Evolutionary conservation across 2,797 vertebrate genomes (phyloP).

Genomic region (Myripristis murdjan): DNA sequence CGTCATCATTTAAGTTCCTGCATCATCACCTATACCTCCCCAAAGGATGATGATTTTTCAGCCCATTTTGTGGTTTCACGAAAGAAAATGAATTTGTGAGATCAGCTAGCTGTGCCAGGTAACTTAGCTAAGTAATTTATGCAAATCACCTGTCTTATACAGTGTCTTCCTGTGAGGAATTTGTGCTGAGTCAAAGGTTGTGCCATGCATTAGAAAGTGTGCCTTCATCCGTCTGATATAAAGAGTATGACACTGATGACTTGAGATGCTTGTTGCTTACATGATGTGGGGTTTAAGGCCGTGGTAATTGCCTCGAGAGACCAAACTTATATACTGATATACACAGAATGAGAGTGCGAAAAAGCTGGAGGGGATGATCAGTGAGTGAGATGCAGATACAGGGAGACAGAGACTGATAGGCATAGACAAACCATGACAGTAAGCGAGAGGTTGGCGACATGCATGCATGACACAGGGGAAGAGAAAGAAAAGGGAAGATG

Average conservation of each 20-base stretch:
- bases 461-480: slow-evolving; percentile 35
- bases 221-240: background rate
- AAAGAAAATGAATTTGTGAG: too few relatives aligned
- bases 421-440: slow-evolving; percentile 45
- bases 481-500: slow-evolving; percentile 50
- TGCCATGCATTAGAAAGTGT: slow-evolving; percentile 34
- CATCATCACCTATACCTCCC: too few relatives aligned
- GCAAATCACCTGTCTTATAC: slow-evolving; percentile 31
- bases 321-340: background rate
- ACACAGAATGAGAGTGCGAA: background rate
- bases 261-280: background rate
- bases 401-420: slow-evolving; percentile 34
- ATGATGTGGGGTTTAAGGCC: background rate
- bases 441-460: slow-evolving; percentile 30
- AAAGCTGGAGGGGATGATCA: background rate
- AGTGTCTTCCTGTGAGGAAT: slow-evolving; percentile 28
- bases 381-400: slow-evolving; percentile 18
- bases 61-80: too few relatives aligned
- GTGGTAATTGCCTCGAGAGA: background rate
- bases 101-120: too few relatives aligned
- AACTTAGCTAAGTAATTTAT: slow-evolving; percentile 33
- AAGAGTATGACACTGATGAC: slow-evolving; percentile 4
- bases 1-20: too few relatives aligned
- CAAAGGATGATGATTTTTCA: too few relatives aligned
- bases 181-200: slow-evolving; percentile 43